These are phyloP conservation scores for Platichthys flesus DNA, from an alignment of 2,113 vertebrate species.

Conservation along the genomic window DNA sequence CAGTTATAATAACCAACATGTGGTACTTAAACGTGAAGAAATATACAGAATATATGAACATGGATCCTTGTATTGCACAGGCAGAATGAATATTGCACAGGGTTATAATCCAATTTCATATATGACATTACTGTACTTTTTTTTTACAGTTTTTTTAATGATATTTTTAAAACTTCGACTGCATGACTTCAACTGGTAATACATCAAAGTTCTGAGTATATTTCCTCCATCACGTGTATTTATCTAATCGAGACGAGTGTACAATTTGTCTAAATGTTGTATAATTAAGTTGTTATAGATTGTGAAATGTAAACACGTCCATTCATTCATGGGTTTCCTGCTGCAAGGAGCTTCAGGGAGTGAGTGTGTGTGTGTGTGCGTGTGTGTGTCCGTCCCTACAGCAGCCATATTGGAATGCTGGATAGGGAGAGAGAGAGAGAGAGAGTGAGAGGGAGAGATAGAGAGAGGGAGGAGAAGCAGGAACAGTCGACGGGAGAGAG, in stretches of 20 bases:
- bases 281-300: background rate
- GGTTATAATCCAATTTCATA: background rate
- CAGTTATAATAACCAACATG: background rate
- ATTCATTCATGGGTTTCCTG: constrained; percentile 47
- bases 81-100: too few species aligned
- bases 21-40: background rate
- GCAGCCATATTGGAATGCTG: constrained; percentile 82
- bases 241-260: background rate
- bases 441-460: too few species aligned
- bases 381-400: background rate
- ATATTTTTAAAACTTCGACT: too few species aligned
- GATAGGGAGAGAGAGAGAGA: constrained; percentile 63
- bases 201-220: too few species aligned
- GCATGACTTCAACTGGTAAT: too few species aligned
- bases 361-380: background rate
- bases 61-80: too few species aligned
- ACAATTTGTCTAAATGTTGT: background rate
- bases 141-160: too few species aligned
- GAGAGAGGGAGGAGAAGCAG: constrained; percentile 55
- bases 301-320: constrained; percentile 23
- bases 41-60: too few species aligned
- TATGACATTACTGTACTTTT: too few species aligned
- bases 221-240: too few species aligned
- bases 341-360: constrained; percentile 1
- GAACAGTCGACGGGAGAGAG: constrained; percentile 62